A percentile compares a stretch with the other conserved stretches of the same genome.
These are phyloP conservation scores for Ceuthmochares aereus DNA, from an alignment of 2,113 vertebrate species.

Conservation along the genomic window DNA sequence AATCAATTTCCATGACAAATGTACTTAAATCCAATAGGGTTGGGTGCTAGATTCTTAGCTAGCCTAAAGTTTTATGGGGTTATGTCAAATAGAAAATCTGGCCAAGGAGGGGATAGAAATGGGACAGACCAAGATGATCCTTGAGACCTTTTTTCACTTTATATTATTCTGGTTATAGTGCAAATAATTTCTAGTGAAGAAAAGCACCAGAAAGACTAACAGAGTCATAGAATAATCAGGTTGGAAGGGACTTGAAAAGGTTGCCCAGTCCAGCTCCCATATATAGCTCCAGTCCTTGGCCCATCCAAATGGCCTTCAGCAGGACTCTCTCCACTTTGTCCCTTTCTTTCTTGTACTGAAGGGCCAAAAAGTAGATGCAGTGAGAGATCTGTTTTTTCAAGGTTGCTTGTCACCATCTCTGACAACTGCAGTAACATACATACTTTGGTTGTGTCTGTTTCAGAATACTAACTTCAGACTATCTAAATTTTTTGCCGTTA, in stretches of 20 bases:
- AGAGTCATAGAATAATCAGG: neutral
- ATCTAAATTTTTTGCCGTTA: neutral
- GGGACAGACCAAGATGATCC: neutral
- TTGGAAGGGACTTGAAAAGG: neutral
- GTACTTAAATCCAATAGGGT: neutral
- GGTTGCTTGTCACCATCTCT: neutral
- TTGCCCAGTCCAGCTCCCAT: neutral
- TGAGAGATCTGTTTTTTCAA: neutral
- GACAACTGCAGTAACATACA: neutral
- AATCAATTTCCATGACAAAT: constrained; percentile 31
- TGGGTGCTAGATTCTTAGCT: neutral
- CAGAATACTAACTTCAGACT: neutral
- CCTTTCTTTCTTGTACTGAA: neutral
- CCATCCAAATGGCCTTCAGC: neutral
- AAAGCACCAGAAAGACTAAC: neutral
- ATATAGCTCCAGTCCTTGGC: neutral
- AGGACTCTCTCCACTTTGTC: neutral
- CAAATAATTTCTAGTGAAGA: neutral
- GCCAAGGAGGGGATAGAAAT: neutral
- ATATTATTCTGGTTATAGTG: neutral
- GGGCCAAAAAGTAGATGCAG: neutral
- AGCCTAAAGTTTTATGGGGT: neutral
- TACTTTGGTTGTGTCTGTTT: neutral
- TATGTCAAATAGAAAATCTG: neutral
- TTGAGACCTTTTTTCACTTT: neutral